These are phyloP conservation scores for Megastigmus dorsalis DNA, from an alignment of 2,888 invertebrate genomes.

Conservation along the genomic window DNA sequence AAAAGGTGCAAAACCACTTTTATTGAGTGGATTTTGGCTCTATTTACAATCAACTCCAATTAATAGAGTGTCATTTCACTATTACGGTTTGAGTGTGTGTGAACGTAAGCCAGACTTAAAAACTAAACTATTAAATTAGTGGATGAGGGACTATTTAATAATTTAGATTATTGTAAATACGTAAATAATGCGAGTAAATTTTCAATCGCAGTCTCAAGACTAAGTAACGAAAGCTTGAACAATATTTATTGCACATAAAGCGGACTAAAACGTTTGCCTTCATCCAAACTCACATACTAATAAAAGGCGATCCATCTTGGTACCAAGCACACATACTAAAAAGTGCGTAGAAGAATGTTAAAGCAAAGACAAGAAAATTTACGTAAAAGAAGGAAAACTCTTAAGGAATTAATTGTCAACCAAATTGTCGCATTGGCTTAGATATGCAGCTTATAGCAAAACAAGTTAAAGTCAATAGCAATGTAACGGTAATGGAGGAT, in stretches of 20 bases:
- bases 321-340: background rate
- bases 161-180: background rate
- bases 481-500: background rate
- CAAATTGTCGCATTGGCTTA: conserved; percentile 55
- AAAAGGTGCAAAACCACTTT: no score
- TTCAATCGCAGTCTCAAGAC: background rate
- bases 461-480: background rate
- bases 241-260: conserved; percentile 4
- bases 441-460: conserved; percentile 15
- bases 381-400: background rate
- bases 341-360: background rate
- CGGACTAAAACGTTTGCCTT: conserved; percentile 9
- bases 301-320: no score
- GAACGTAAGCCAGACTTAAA: no score
- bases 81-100: no score
- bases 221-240: background rate
- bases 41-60: no score
- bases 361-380: background rate
- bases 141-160: conserved; percentile 22
- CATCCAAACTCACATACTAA: no score
- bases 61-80: no score
- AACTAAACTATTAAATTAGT: background rate
- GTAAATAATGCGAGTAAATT: background rate
- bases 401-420: conserved; percentile 54
- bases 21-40: no score